Base-by-base conservation (phyloP, 2,888 invertebrate species). In the Brachypalpus laphriformis region DNA sequence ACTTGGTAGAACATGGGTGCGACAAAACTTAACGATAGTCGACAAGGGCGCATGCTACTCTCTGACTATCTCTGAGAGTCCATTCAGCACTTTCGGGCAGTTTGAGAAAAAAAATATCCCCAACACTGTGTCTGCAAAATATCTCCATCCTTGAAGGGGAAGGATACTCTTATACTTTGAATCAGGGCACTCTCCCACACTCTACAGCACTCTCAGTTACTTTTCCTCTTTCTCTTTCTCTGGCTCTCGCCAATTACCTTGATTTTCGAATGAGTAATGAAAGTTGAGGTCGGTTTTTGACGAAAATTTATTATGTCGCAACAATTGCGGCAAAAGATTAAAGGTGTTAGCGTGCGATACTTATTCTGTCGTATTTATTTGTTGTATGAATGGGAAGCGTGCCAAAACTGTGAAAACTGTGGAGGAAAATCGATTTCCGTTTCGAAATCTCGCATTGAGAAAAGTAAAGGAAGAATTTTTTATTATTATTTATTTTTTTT, bases 241-340 rank as follows among this genome's bases (percentile, higher is more conserved):
- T n/a, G 3, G 14, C 80, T 65, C 28, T 75, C 34, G 25, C 4
- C 28, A 54, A 77, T 74, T 78, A 63, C 83, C 74, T 78, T 83
- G 74, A 78, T 65, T 82, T 76, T 59, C 45, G 71, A 76, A 78
- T 74, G 74, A 83, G 83, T 74, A 82, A 68, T 74, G 78, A 63
- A 70, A 78, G 63, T 78, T 70, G 66, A 75, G 63, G 49, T 66
- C 54, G 68, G 59, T 74, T 72, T 68, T 85, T 65, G 37, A 80
- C 54, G 66, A 61, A 81, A 70, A 80, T 80, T 80, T 80, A 80
- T 70, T 80, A 66, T 75, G 85, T 85, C 85, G 80, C 75, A 75
- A 75, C 80, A 85, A 80, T 80, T 85, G 83, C 80, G 74, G 65
- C 70, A 80, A 71, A 83, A 75, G 57, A 85, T 70, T 83, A 51